Evolutionary conservation across 2,888 invertebrate species (phyloP), one percentile per base, ranked within the genome.

Genomic region (Xestia c-nigrum): DNA sequence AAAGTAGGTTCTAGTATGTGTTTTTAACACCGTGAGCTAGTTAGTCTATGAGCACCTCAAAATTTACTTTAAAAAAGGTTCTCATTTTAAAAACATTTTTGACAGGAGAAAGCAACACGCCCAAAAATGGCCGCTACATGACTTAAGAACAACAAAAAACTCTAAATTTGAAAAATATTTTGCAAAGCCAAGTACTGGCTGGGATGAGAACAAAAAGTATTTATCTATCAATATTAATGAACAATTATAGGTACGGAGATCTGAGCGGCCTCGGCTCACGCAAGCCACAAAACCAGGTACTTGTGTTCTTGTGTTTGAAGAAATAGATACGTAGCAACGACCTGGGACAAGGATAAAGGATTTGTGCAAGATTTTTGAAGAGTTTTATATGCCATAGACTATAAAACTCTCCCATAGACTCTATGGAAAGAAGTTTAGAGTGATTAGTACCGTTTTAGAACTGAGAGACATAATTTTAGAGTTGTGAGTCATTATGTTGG

Each of bases 181-280:
- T 2, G 38, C 72, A 52, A 83, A 52, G 5, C 50, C 7, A 79
- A 83, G 67, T 68, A 73, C 69, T 71, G 12, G 12, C 65, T 75
- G 64, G 61, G 81, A 85, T 81, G 73, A 84, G 73, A 85, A 87
- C 81, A 88, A 88, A 87, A 86, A 85, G 84, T 80, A 74, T 79
- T 77, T 61, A 85, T 78, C 85, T 88, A 88, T 72, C 73, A 87
- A 88, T 87, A 89, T 88, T 86, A 83, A 85, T 89, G 84, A 85
- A 69, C 86, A 87, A 89, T 88, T 87, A 89, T 81, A 82, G 78
- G 80, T 77, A 86, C 85, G 61, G 67, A 83, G 85, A 85, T 88
- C 84, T 82, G 52, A 77, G 67, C 70, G 87, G 73, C 88, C 88
- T 88, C 85, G 88, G n/a, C 43, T 57, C 88, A 88, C 86, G 88